phyloP scores from a whole-genome alignment of 2,113 vertebrate genomes.

The Laticauda laticaudata region DNA sequence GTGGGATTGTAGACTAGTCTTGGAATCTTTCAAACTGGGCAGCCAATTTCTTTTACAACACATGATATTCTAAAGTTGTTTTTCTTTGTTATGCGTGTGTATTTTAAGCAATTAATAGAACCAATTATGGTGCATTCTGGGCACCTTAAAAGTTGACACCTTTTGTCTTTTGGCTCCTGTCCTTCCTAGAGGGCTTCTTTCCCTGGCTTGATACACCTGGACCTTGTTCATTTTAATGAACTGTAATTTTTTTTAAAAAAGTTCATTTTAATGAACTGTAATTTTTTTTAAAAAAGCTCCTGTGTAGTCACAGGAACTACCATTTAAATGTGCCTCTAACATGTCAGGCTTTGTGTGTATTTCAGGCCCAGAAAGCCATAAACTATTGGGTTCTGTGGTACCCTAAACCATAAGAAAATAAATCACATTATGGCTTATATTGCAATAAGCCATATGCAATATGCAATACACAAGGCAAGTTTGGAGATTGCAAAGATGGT shows the following conservation, averaged over 20 bases:
- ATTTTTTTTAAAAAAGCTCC: not conserved
- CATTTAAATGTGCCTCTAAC: not conserved
- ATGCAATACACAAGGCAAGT: not conserved
- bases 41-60: not conserved
- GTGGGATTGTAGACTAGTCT: not conserved
- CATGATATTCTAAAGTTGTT: not conserved
- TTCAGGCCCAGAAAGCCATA: not conserved
- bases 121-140: not conserved
- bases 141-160: not conserved
- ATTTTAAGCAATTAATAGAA: not conserved
- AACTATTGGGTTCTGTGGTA: not conserved
- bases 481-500: not conserved
- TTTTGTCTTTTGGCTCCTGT: not conserved
- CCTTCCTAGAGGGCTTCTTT: not conserved
- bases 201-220: not conserved
- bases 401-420: not conserved
- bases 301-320: not conserved
- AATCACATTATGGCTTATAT: not conserved
- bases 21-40: not conserved
- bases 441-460: not conserved
- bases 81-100: not conserved
- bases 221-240: not conserved
- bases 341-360: not conserved
- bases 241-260: not conserved
- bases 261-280: not conserved